Conservation (phyloP, 2,113 vertebrate species). For the Falco punctatus region DNA sequence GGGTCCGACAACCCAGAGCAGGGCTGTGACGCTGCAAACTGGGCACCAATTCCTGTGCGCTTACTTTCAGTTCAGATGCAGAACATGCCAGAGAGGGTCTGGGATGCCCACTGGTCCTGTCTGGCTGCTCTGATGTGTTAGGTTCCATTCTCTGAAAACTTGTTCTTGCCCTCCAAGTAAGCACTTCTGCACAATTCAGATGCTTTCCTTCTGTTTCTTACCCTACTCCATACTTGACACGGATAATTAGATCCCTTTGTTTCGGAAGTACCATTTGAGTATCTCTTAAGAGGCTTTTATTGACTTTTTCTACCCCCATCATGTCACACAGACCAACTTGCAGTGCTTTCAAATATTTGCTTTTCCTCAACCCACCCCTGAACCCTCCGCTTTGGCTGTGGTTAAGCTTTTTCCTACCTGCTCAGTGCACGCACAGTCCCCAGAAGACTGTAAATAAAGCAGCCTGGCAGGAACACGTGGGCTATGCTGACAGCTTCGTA, state of each 20-base stretch:
- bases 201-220: background rate
- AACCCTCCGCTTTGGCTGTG: background rate
- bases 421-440: background rate
- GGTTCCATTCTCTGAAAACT: background rate
- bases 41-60: too few species aligned
- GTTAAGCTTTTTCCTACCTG: background rate
- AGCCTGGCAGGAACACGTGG: background rate
- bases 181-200: background rate
- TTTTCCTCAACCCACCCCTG: background rate
- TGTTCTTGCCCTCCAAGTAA: background rate
- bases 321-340: background rate
- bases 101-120: background rate
- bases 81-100: background rate
- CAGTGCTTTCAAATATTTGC: background rate
- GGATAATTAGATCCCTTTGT: background rate
- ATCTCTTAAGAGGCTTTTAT: background rate
- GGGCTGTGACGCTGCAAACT: background rate
- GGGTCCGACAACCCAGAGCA: background rate
- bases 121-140: background rate
- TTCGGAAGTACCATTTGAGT: background rate
- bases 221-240: background rate
- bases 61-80: background rate
- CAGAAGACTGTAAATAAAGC: background rate
- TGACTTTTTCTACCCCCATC: background rate
- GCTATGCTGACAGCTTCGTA: constrained; percentile 7